These are phyloP conservation scores for Sesamia inferens DNA, from an alignment of 2,888 invertebrate species.

Conservation along the genomic window DNA sequence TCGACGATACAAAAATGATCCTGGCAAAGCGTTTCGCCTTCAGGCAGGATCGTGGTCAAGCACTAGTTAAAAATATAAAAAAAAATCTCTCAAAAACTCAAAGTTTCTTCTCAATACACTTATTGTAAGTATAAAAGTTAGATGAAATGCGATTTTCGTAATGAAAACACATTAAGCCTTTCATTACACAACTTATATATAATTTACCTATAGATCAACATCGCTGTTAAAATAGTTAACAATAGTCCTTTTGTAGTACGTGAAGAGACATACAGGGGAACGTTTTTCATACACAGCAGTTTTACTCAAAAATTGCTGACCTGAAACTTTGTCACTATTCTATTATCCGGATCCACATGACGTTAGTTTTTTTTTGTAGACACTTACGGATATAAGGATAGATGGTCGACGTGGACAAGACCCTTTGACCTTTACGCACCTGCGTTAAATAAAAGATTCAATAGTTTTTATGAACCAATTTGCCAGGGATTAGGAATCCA, in stretches of 20 bases:
- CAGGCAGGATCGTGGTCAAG: too few relatives aligned
- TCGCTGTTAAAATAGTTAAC: background rate
- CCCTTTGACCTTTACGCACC: constrained; percentile 2
- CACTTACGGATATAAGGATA: constrained; percentile 33
- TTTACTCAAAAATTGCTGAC: constrained; percentile 12
- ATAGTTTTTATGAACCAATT: constrained; percentile 47
- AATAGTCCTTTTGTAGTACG: background rate
- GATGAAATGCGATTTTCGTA: too few relatives aligned
- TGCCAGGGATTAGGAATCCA: constrained; percentile 22
- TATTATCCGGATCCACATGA: constrained; percentile 22
- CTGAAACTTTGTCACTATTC: constrained; percentile 11
- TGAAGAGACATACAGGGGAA: background rate
- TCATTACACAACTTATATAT: too few relatives aligned
- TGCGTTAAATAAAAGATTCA: constrained; percentile 38
- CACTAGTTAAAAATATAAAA: too few relatives aligned
- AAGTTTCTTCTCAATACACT: too few relatives aligned
- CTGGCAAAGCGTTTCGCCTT: too few relatives aligned
- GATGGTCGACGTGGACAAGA: background rate
- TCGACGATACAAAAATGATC: too few relatives aligned
- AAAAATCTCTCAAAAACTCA: too few relatives aligned
- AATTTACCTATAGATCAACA: too few relatives aligned
- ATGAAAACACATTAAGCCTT: too few relatives aligned
- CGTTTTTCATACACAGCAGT: background rate
- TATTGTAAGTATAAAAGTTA: too few relatives aligned
- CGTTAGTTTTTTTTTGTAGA: constrained; percentile 28